These are phyloP conservation scores for Cheilosia vernalis DNA, from an alignment of 2,888 invertebrate genomes.

Conservation along the genomic window DNA sequence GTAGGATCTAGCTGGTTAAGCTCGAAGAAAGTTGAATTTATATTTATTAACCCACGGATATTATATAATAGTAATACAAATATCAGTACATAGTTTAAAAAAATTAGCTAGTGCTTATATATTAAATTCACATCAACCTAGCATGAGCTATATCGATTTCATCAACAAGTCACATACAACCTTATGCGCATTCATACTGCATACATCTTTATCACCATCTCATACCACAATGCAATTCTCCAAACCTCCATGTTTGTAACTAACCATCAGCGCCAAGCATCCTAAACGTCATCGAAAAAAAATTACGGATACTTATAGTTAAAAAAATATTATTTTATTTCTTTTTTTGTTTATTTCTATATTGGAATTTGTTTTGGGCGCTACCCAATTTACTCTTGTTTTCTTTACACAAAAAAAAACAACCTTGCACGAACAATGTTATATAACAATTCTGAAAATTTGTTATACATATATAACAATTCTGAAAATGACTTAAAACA, in stretches of 20 bases:
- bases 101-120: too few relatives aligned
- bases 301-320: slow-evolving; percentile 41
- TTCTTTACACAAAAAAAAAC: slow-evolving; percentile 46
- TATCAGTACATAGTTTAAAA: too few relatives aligned
- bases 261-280: slow-evolving; percentile 53
- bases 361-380: slow-evolving; percentile 57
- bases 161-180: neutral
- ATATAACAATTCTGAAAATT: slow-evolving; percentile 4
- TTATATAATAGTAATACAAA: too few relatives aligned
- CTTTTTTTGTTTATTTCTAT: slow-evolving; percentile 58
- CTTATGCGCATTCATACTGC: neutral
- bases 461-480: slow-evolving; percentile 29
- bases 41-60: too few relatives aligned
- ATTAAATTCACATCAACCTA: neutral
- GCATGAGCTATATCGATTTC: slow-evolving; percentile 13
- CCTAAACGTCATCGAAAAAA: slow-evolving; percentile 52
- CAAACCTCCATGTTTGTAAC: slow-evolving; percentile 50
- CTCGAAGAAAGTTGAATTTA: too few relatives aligned
- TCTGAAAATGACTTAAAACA: neutral
- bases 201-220: slow-evolving; percentile 21
- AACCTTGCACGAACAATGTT: slow-evolving; percentile 40
- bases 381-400: slow-evolving; percentile 44
- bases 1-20: too few relatives aligned
- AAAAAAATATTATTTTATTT: slow-evolving; percentile 51
- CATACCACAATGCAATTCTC: slow-evolving; percentile 22